Base-by-base conservation (phyloP, 2,888 invertebrate species). In the Nowickia ferox region DNA sequence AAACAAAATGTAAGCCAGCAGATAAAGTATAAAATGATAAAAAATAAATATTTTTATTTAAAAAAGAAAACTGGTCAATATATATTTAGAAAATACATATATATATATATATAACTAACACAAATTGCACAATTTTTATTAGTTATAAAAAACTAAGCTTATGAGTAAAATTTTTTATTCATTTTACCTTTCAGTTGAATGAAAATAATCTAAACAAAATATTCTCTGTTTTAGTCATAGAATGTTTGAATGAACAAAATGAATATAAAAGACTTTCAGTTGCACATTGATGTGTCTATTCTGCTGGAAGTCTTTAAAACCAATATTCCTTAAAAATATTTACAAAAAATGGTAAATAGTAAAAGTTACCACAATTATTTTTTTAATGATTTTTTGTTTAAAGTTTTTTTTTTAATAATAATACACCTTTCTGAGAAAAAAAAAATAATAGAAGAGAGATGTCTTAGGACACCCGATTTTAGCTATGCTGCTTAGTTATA, bases 81-180 rank as follows among this genome's bases (percentile, higher is more conserved):
- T 9, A 38, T 2, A n/a, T 10, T 15, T 40, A 19, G 22, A 44
- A 13, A 65, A 38, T 9, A 57, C 15, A 57, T 22, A 57, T 15
- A 59, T 48, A 13, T 51, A 6, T 30, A 6, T 57, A 48, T 46
- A 48, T 68, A 0, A 30, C 65, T 10, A 17, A 44, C 30, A 65
- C 51, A 69, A 63, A 57, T 61, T 76, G 53, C 40, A 42, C 2
- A 82, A 69, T 82, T 74, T 75, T 75, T 82, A 76, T 63, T 68
- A 53, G n/a, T 59, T 42, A 46, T 76, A 82, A 69, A 68, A 82
- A 53, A 48, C 48, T 65, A 69, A 76, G 80, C 57, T 68, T 46
- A 30, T 40, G 30, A 1, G 44, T 75, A 42, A 30, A 69, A 22
- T 66, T 44, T 75, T 68, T 44, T 4, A 9, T 42, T 61, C 44